Evolutionary conservation across 92 coral and sea anemone genomes (phyloP), one percentile per base, ranked within the genome.

Genomic region (Siderastrea radians): DNA sequence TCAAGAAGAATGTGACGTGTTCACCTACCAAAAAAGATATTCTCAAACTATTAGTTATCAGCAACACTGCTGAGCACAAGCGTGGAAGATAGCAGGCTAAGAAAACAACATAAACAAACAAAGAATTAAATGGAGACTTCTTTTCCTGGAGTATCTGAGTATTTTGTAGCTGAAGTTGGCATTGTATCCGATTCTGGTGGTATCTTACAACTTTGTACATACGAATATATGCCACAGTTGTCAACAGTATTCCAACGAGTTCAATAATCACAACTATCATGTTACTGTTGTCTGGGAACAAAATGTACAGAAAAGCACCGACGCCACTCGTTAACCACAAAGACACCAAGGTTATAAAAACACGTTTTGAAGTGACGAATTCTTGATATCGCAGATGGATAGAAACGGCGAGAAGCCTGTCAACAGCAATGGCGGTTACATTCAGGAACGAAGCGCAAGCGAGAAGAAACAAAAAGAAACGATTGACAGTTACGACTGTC

Each of bases 371-470:
- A 2, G 90, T 90, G 38, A 90, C 68, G 62, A 84, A 64, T 17
- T 65, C 72, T 45, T 79, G 89, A 48, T 90, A 90, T 62, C 93
- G 64, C 12, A 90, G 68, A 19, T 90, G 93, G 17, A 90, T 74
- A 55, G 48, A 74, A n/a, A 90, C 10, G 14, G 90, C 90, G 49
- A 90, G 49, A 61, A 72, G 79, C 47, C 85, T 68, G 55, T 81
- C 85, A 43, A 68, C 9, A 14, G 76, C 68, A 66, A 81, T 81
- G 7, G 87, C 90, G 11, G 72, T 72, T 16, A 90, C 45, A 5
- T 82, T 72, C 15, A 65, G 67, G 14, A 90, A 79, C 6, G 93
- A 90, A 0, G 63, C 81, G 0, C 72, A 19, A 0, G 77, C 61
- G 4, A 89, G 45, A 2, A 46, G 49, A 44, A 50, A 10, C 2